Percentiles rank a stretch among this genome's conserved stretches.
phyloP scores from a whole-genome alignment of 2,797 vertebrate species.

The Pseudomugil gertrudae region DNA sequence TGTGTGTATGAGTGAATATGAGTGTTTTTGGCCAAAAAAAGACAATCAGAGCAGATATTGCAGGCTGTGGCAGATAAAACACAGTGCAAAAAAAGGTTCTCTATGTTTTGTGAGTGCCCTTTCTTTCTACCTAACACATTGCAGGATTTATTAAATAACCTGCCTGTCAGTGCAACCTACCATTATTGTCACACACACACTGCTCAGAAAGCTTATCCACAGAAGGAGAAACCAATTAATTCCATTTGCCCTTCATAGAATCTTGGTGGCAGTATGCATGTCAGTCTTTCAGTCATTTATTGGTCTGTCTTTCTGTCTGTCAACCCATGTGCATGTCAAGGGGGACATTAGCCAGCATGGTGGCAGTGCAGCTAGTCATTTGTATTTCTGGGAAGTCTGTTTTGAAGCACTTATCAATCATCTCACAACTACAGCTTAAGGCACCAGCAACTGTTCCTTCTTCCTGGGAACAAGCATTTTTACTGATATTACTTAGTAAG shows the following conservation, averaged over 20 bases:
- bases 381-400: constrained; percentile 62
- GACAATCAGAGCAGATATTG: constrained; percentile 61
- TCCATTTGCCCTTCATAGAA: constrained; percentile 69
- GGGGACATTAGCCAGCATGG: constrained; percentile 53
- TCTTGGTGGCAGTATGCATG: constrained; percentile 60
- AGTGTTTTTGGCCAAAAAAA: constrained; percentile 55
- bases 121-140: constrained; percentile 68
- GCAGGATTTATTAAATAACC: constrained; percentile 81
- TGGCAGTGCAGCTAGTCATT: constrained; percentile 55
- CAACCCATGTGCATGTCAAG: constrained; percentile 55
- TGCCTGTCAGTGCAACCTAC: constrained; percentile 74
- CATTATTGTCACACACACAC: constrained; percentile 70
- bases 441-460: constrained; percentile 49
- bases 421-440: constrained; percentile 57
- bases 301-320: constrained; percentile 47
- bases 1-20: constrained; percentile 39
- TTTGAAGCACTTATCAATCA: constrained; percentile 68
- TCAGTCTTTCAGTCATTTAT: constrained; percentile 62
- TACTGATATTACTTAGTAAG: constrained; percentile 49
- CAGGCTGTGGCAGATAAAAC: constrained; percentile 54
- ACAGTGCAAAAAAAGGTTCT: constrained; percentile 34
- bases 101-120: constrained; percentile 52
- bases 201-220: constrained; percentile 62
- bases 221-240: constrained; percentile 75
- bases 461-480: constrained; percentile 55